Evolutionary conservation across 2,113 vertebrate species (phyloP).

Genomic region (Nycticorax nycticorax): DNA sequence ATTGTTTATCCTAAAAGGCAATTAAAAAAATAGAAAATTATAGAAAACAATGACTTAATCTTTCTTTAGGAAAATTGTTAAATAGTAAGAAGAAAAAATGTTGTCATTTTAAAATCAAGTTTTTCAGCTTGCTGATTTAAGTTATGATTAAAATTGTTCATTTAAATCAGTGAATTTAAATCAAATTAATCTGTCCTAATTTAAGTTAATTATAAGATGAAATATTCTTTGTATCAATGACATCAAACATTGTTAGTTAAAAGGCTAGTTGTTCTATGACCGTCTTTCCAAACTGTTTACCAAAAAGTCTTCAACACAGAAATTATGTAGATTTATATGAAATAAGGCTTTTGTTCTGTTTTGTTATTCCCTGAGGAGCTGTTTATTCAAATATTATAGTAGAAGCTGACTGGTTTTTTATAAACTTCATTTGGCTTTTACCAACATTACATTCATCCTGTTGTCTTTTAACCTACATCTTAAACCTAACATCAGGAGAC

Average conservation of each 20-base stretch:
- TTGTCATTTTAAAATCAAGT: background rate
- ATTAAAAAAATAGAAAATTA: background rate
- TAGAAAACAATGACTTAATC: background rate
- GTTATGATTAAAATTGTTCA: background rate
- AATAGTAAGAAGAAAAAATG: background rate
- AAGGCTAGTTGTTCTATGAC: background rate
- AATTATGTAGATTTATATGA: background rate
- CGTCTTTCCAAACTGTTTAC: background rate
- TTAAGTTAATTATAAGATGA: slow-evolving; percentile 5
- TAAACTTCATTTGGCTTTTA: background rate
- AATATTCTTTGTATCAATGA: background rate
- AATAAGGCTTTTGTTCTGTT: background rate
- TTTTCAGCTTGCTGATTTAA: background rate
- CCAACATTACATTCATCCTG: background rate
- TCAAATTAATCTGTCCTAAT: slow-evolving; percentile 15
- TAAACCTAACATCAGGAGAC: background rate
- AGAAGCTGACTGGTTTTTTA: background rate
- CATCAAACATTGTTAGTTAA: background rate
- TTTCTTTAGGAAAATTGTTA: background rate
- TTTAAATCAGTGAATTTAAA: slow-evolving; percentile 8
- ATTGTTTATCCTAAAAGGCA: background rate
- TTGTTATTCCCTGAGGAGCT: background rate
- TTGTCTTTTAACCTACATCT: background rate
- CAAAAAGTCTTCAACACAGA: background rate
- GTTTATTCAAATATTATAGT: background rate